Conservation (phyloP, 2,797 vertebrate species). For the Natrix natrix region DNA sequence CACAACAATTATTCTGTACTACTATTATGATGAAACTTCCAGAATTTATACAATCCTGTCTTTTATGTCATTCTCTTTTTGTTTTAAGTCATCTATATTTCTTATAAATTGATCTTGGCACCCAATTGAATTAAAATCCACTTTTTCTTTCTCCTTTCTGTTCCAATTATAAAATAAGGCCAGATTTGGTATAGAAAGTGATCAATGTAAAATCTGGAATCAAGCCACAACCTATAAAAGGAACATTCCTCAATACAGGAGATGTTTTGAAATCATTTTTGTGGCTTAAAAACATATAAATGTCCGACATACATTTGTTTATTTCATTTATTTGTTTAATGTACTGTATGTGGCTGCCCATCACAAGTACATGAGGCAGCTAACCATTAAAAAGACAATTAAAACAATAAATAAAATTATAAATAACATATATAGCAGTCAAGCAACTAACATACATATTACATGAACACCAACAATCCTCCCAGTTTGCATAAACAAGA, state of each 20-base stretch:
- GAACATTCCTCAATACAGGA: neutral
- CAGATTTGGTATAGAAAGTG: neutral
- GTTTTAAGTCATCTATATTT: neutral
- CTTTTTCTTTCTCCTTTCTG: neutral
- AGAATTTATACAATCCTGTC: neutral
- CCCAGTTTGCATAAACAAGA: neutral
- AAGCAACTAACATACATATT: neutral
- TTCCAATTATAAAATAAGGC: neutral
- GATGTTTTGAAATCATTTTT: neutral
- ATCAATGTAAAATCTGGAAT: neutral
- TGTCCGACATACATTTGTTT: neutral
- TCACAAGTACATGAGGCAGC: neutral
- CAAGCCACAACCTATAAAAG: neutral
- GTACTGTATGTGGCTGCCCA: neutral
- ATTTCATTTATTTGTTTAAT: neutral
- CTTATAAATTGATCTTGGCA: neutral
- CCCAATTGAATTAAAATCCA: neutral
- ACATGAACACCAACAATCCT: neutral
- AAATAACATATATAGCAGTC: neutral
- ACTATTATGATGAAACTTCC: neutral
- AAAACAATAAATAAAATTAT: neutral
- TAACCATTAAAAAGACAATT: neutral
- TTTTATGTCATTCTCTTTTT: neutral
- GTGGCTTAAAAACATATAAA: neutral
- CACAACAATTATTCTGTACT: neutral